phyloP scores from a whole-genome alignment of 2,888 invertebrate species.

The Macropis europaea region DNA sequence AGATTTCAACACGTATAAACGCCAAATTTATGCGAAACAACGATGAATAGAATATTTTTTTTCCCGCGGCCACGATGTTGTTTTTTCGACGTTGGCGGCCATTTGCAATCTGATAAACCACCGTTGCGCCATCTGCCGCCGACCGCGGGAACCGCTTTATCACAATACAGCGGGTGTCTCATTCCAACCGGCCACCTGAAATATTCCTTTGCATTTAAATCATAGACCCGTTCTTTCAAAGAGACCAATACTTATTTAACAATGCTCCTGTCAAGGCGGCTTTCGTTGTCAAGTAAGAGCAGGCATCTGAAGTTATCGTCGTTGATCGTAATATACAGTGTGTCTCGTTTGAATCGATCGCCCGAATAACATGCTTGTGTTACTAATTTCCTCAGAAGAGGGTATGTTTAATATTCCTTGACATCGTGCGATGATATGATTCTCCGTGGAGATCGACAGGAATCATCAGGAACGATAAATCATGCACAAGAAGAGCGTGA shows the following conservation, averaged over 20 bases:
- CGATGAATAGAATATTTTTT: conserved; percentile 13
- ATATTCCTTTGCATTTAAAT: too few relatives aligned
- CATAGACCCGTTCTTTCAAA: too few relatives aligned
- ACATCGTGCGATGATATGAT: background rate
- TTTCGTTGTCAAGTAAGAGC: too few relatives aligned
- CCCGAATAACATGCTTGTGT: too few relatives aligned
- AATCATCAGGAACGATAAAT: conserved; percentile 20
- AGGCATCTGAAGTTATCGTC: too few relatives aligned
- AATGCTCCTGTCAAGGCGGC: too few relatives aligned
- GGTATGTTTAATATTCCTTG: background rate
- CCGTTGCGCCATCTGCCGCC: conserved; percentile 14
- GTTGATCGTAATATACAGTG: too few relatives aligned
- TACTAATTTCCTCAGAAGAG: too few relatives aligned
- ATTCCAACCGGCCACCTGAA: too few relatives aligned
- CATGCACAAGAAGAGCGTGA: background rate
- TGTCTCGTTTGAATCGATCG: too few relatives aligned
- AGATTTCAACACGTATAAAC: conserved; percentile 5
- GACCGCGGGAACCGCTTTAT: background rate
- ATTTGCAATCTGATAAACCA: conserved; percentile 37
- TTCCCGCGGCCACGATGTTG: conserved; percentile 29
- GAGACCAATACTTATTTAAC: too few relatives aligned
- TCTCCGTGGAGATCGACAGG: background rate
- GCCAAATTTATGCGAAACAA: conserved; percentile 24
- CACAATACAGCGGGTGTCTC: too few relatives aligned
- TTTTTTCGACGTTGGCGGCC: conserved; percentile 50